Evolutionary conservation across 2,797 vertebrate species (phyloP).

Genomic region (Rhinatrema bivittatum): DNA sequence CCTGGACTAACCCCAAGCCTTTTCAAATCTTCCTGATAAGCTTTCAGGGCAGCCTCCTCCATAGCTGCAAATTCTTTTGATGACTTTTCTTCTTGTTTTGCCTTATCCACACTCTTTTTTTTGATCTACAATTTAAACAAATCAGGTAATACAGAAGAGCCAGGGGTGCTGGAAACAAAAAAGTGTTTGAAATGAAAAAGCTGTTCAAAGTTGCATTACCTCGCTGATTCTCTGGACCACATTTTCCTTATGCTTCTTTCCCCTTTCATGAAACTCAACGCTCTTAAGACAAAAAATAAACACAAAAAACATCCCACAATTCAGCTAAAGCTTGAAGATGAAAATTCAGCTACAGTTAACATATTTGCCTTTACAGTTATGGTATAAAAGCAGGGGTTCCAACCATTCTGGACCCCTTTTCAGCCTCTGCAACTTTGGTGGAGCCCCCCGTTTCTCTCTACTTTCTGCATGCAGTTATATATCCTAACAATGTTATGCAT

Average conservation of each 20-base stretch:
- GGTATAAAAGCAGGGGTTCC: too few species aligned
- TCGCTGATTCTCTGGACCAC: slow-evolving; percentile 88
- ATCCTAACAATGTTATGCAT: too few species aligned
- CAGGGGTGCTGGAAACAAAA: background rate
- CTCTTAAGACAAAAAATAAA: slow-evolving; percentile 62
- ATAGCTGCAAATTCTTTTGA: slow-evolving; percentile 91
- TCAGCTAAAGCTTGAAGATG: too few species aligned
- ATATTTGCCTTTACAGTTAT: too few species aligned
- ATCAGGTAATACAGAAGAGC: slow-evolving; percentile 15
- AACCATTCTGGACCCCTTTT: too few species aligned
- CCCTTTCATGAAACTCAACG: slow-evolving; percentile 95
- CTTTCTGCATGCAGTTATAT: too few species aligned
- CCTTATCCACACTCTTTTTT: slow-evolving; percentile 88
- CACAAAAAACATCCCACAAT: slow-evolving; percentile 1
- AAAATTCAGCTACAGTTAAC: too few species aligned
- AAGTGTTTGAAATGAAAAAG: slow-evolving; percentile 27
- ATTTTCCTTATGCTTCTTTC: slow-evolving; percentile 98
- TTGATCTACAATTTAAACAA: slow-evolving; percentile 69
- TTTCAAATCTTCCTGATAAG: slow-evolving; percentile 89
- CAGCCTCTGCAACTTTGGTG: too few species aligned
- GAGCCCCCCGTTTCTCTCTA: too few species aligned
- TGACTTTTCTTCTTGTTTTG: slow-evolving; percentile 80
- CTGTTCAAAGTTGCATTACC: slow-evolving; percentile 57
- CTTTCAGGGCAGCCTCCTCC: slow-evolving; percentile 89
- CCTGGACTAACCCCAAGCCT: slow-evolving; percentile 71